phyloP scores from a whole-genome alignment of 2,113 vertebrate species.

The Dolichotis patagonum region DNA sequence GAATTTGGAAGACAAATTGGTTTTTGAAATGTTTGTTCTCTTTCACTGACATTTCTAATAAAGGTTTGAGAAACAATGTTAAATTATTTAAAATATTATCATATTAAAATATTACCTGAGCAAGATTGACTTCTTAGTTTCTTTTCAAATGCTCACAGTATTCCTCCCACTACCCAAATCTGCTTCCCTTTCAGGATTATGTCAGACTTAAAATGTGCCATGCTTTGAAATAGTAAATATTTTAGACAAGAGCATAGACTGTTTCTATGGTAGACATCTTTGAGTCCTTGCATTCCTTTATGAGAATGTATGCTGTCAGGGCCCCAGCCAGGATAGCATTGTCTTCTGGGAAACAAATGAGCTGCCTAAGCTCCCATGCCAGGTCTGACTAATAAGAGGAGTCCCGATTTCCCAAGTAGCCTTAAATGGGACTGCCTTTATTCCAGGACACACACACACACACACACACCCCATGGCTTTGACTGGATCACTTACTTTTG shows the following conservation, averaged over 20 bases:
- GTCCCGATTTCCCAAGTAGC: not conserved
- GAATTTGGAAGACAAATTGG: not conserved
- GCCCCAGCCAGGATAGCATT: not conserved
- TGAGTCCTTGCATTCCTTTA: not conserved
- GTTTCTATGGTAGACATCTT: not conserved
- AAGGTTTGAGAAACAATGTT: not conserved
- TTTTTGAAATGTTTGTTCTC: slow-evolving; percentile 59
- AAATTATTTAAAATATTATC: slow-evolving; percentile 13
- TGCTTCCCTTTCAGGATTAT: slow-evolving; percentile 40
- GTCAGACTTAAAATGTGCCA: not conserved
- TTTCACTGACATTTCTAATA: slow-evolving; percentile 20
- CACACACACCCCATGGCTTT: not conserved
- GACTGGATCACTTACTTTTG: not conserved
- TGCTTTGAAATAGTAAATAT: slow-evolving; percentile 12
- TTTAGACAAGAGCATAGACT: slow-evolving; percentile 13
- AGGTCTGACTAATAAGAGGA: not conserved
- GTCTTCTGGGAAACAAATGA: not conserved
- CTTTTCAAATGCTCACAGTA: slow-evolving; percentile 2
- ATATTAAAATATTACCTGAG: slow-evolving; percentile 35
- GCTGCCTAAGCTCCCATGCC: not conserved
- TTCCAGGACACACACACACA: not conserved
- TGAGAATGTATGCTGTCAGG: not conserved
- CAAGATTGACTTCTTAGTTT: slow-evolving; percentile 4
- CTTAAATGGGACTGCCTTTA: not conserved
- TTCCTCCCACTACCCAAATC: not conserved